Conservation (phyloP, 92 coral and sea anemone species). For the Hydrozoanthus gracilis region DNA sequence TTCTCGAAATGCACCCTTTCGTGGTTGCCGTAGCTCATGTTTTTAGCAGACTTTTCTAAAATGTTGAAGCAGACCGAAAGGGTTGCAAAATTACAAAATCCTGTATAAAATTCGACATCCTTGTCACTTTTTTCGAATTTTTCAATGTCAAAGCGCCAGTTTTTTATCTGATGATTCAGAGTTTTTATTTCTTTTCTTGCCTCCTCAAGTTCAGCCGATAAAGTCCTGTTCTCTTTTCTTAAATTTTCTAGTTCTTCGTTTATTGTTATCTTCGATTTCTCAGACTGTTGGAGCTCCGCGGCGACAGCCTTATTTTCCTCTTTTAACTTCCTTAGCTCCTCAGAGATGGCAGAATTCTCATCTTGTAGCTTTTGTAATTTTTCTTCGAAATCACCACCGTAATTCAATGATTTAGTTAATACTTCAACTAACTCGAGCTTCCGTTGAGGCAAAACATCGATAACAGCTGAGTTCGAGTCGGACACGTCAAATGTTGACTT, state of each 20-base stretch:
- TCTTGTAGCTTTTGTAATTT: constrained; percentile 19
- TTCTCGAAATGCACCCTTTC: constrained; percentile 37
- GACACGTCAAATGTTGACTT: background rate
- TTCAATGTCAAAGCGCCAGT: constrained; percentile 55
- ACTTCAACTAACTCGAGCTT: constrained; percentile 12
- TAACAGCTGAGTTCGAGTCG: constrained; percentile 30
- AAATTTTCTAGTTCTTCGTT: constrained; percentile 35
- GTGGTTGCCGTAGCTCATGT: constrained; percentile 35
- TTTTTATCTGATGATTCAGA: constrained; percentile 41
- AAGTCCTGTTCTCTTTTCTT: constrained; percentile 13
- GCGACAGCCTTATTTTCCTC: constrained; percentile 20
- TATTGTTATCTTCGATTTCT: constrained; percentile 18
- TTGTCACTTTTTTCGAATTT: constrained; percentile 51
- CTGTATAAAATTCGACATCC: constrained; percentile 58
- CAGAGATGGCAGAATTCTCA: constrained; percentile 24
- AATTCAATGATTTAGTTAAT: background rate
- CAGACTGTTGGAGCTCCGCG: constrained; percentile 40
- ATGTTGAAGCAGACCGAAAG: constrained; percentile 46
- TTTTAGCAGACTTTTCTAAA: constrained; percentile 35
- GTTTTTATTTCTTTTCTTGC: constrained; percentile 30
- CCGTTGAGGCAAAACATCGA: constrained; percentile 27
- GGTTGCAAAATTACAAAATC: constrained; percentile 44
- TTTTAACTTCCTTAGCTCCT: constrained; percentile 32
- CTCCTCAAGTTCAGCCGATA: constrained; percentile 38
- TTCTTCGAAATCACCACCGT: constrained; percentile 1